Base-by-base conservation (phyloP, 2,888 invertebrate genomes). In the Caenorhabditis doughertyi region DNA sequence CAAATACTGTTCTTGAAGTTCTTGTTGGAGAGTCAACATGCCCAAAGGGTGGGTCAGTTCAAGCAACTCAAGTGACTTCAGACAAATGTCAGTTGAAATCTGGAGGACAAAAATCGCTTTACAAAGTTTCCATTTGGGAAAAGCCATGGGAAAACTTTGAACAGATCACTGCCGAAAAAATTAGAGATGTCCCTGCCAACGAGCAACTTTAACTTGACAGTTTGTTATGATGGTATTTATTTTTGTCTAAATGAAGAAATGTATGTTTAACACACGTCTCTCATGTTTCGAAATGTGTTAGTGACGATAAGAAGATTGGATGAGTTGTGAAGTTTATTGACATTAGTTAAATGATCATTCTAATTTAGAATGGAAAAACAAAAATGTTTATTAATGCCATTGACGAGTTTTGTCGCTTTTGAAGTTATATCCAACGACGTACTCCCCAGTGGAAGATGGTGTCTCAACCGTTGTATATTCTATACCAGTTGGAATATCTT, bases 81-180 rank as follows among this genome's bases (percentile, higher is more conserved):
- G 42, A 62, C 60, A 85, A 86, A 55, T 84, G 85, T 60, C 58
- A 49, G 21, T 55, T 84, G 62, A 85, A 77, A 64, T 67, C 79
- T 21, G 83, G 80, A 55, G 83, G 81, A 39, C 18, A 64, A 35
- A 68, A 85, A n/a, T 65, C 82, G 23, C 27, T 85, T n/a, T 85
- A 84, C 77, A 81, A 81, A 25, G 80, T 87, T 21, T 74, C 65
- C n/a, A 55, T 85, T 13, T 87, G 84, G 84, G 85, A 86, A 81
- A 86, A 85, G 62, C 84, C 86, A 47, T 87, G 87, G 87, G 84
- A 85, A 79, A 86, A 87, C 73, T 87, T 86, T 47, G 73, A 80
- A 35, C 81, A 87, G 68, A 84, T 72, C 72, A 77, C 60, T 16
- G 85, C 84, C 2, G 74, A 80, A 49, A 86, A 85, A 72, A 70